Evolutionary conservation across 2,888 invertebrate species (phyloP), one percentile per base, ranked within the genome.

Genomic region (Drosophila helvetica): DNA sequence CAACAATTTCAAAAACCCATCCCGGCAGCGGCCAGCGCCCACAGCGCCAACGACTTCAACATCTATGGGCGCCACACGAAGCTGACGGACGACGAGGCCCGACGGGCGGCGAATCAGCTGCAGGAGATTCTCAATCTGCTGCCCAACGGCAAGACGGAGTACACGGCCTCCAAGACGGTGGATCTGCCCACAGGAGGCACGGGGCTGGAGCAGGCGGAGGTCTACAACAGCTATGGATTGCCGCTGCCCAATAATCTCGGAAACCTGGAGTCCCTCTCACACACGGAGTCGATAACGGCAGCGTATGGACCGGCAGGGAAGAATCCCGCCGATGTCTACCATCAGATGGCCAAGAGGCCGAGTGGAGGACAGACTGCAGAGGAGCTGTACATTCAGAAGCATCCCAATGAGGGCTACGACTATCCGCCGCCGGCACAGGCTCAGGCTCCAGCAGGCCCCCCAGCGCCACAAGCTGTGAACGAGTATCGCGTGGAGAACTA

Each of bases 231-330:
- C n/a, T 89, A 90, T 18, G 75, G 81, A 0, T 75, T 82, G 9
- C 89, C 90, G 0, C 51, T 90, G 65, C 88, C 89, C 8, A 77
- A 81, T 19, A 78, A 90, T 67, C 71, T 91, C 58, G 90, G 91
- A 38, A 89, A 86, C 47, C 60, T 92, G 54, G 90, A 91, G 48
- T 90, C 92, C 0, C 62, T 92, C 5, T 90, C 91, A 5, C 92
- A 92, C 60, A 90, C 90, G 2, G 90, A 92, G 68, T 90, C 92
- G 27, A 89, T 92, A 61, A 91, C 91, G 1, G 91, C 92, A 0
- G 91, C 91, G 4, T 92, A 91, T 75, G 89, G 80, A n/a, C 89
- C 71, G 7, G 48, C 53, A 0, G 38, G 86, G 6, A 78, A 68
- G 30, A 87, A 86, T 50, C 84, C 91, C 10, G 85, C 91, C 1